Base-by-base conservation (phyloP, 92 coral and sea anemone genomes). In the Parazoanthus atlanticus region DNA sequence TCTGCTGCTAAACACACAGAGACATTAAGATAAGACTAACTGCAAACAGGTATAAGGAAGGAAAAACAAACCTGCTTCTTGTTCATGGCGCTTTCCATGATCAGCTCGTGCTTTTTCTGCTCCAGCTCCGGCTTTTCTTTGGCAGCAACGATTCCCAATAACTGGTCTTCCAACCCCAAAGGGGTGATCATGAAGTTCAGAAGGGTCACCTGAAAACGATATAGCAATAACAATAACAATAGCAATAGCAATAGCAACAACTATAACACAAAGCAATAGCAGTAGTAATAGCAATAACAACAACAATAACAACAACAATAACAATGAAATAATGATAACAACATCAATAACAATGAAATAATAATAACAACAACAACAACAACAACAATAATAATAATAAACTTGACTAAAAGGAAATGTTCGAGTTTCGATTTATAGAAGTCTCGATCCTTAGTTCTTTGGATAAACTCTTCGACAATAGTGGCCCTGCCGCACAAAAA, bases 141-240 rank as follows among this genome's bases (percentile, higher is more conserved):
- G n/a, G 99, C 99, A 23, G 96, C 99, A 43, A 97, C 99, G 66
- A 97, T 91, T 9, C 99, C 99, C 25, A 97, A 96, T 74, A 97
- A 85, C 84, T 97, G 99, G 74, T 97, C 99, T 88, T 97, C 97
- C 79, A 97, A 86, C 19, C 99, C 99, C 32, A 94, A 95, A 0
- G 99, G 99, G 6, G 99, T 97, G 84, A 97, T 97, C 99, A 97
- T 97, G 89, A 97, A 97, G 93, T 97, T 97, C 84, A 97, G 80
- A 38, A 97, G 89, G 8, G 99, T 96, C 84, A 96, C 99, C 99
- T 96, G 43, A 73, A 80, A 52, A 90, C 49, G 12, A 46, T 46
- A 46, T 46, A 9, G 12, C 49, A 46, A 46, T 46, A 8, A 46
- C 1, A 46, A 8, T 8, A 46, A 46, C 12, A 46, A 8, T 6